These are phyloP conservation scores for Rhinolophus ferrumequinum DNA, from an alignment of 2,113 vertebrate species.

Conservation along the genomic window DNA sequence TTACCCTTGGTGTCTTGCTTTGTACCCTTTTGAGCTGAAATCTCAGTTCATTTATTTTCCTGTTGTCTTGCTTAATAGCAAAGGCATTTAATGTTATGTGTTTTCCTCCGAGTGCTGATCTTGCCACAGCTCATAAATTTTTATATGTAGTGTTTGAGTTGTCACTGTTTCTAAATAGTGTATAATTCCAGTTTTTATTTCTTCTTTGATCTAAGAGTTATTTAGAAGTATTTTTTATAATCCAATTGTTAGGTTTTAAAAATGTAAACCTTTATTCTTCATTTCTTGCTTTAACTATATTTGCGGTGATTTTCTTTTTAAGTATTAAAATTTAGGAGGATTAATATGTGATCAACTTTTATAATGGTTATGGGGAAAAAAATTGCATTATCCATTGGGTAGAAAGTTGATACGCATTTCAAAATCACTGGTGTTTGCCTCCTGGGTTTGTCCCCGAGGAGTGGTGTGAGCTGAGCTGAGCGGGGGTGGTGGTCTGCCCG, in stretches of 20 bases:
- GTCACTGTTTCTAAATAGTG: slow-evolving; percentile 54
- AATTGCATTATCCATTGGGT: neutral
- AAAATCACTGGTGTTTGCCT: neutral
- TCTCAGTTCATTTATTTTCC: slow-evolving; percentile 50
- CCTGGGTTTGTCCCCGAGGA: neutral
- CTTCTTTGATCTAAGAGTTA: slow-evolving; percentile 47
- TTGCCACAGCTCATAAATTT: slow-evolving; percentile 67
- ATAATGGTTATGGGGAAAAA: neutral
- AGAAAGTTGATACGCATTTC: neutral
- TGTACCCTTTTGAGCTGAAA: neutral
- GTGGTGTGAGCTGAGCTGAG: neutral
- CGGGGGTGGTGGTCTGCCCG: accelerated
- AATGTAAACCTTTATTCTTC: slow-evolving; percentile 11
- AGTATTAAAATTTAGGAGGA: neutral
- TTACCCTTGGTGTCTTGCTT: neutral
- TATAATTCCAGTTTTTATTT: slow-evolving; percentile 62
- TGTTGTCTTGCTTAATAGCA: slow-evolving; percentile 71
- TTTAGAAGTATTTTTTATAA: slow-evolving; percentile 49
- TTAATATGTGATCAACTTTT: neutral
- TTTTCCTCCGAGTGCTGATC: slow-evolving; percentile 32
- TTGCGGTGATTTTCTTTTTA: neutral
- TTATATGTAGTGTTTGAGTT: slow-evolving; percentile 32
- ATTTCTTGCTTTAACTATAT: neutral
- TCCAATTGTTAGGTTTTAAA: neutral
- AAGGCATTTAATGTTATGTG: slow-evolving; percentile 41